Evolutionary conservation across 2,113 vertebrate genomes (phyloP), one percentile per base, ranked within the genome.

Genomic region (Phylloscopus trochilus): DNA sequence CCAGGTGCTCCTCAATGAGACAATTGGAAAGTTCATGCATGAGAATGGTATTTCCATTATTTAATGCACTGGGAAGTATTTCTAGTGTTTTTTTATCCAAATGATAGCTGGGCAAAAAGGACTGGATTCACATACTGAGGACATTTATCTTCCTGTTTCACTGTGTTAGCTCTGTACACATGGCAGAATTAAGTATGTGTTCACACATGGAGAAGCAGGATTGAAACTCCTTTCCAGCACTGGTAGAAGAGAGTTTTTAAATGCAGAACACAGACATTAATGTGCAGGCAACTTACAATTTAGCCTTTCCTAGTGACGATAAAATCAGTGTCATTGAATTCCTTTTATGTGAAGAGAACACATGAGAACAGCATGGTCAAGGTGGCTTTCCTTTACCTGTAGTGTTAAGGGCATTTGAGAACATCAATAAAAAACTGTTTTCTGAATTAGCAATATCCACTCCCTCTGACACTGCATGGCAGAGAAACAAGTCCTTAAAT

Each of bases 381-480:
- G 41, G 80, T 41, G 6, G 44, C 30, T 92, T 92, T 44, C 24
- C 28, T 26, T 24, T 89, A 35, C 16, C 74, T 80, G 28, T 27
- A 37, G 39, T 53, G 75, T 47, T 77, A 31, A 35, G 44, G 37
- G 31, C 21, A 91, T 47, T 94, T 84, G 80, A 47, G 39, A 75
- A 75, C 11, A 92, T 23, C 13, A 75, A 51, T 51, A 94, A 68
- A 16, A 91, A 95, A 62, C 20, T 95, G 14, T 90, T 95, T 90
- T 94, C 72, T 94, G 84, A 87, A 93, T 92, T 91, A 93, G 60
- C 77, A 89, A 89, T 67, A 43, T 52, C 59, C 21, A 88, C 19
- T 93, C 33, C 31, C 47, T 75, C 58, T 69, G 58, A 24, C n/a
- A 93, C 26, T 86, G 28, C 39, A 74, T 13, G 41, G n/a, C 26